Evolutionary conservation across 2,113 vertebrate species (phyloP).

Genomic region (Chaetura pelagica): DNA sequence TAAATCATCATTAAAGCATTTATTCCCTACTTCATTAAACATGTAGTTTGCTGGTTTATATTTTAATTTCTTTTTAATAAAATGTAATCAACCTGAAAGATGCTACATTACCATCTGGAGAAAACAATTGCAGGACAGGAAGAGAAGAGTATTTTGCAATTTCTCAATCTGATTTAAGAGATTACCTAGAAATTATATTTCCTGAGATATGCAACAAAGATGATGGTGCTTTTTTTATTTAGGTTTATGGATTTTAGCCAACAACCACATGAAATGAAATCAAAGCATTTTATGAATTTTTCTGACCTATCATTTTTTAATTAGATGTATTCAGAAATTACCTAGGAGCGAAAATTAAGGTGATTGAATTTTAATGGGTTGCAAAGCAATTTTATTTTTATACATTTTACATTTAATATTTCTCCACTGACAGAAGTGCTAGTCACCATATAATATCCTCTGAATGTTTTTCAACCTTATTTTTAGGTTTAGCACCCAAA

Average conservation of each 20-base stretch:
- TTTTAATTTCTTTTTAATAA: slow-evolving; percentile 32
- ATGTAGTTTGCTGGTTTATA: neutral
- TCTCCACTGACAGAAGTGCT: neutral
- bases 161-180: neutral
- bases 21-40: slow-evolving; percentile 22
- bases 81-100: neutral
- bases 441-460: neutral
- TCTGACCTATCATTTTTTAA: neutral
- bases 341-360: neutral
- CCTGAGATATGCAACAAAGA: neutral
- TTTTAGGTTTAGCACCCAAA: neutral
- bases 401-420: neutral
- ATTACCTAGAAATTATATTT: neutral
- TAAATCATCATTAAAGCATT: slow-evolving; percentile 22
- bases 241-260: neutral
- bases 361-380: neutral
- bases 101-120: neutral
- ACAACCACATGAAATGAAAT: neutral
- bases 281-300: neutral
- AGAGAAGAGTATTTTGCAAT: neutral
- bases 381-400: neutral
- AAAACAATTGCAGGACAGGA: neutral
- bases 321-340: neutral
- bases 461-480: neutral
- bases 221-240: neutral